Conservation (phyloP, 2,888 invertebrate genomes). For the Drosophila rubida region DNA sequence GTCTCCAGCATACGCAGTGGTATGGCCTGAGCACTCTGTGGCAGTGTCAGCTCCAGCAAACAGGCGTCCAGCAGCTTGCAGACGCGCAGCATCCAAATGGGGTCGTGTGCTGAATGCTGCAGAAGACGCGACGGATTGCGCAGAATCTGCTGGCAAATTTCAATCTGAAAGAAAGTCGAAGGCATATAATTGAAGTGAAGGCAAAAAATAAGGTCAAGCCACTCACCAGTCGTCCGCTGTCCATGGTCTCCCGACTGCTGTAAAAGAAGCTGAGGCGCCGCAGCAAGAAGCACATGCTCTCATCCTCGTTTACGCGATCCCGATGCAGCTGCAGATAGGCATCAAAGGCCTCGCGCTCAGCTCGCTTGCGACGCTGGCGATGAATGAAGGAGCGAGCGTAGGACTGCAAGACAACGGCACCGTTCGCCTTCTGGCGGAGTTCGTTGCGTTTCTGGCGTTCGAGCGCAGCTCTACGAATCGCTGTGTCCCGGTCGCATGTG, state of each 20-base stretch:
- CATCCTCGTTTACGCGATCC: constrained; percentile 85
- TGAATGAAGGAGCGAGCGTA: constrained; percentile 91
- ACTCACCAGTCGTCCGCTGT: constrained; percentile 88
- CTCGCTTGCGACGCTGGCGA: constrained; percentile 88
- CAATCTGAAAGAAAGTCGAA: constrained; percentile 72
- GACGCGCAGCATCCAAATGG: constrained; percentile 83
- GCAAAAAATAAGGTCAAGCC: no score
- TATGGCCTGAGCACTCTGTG: constrained; percentile 87
- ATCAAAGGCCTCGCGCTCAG: constrained; percentile 90
- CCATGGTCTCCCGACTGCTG: constrained; percentile 86
- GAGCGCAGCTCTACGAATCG: constrained; percentile 91
- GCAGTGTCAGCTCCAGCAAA: constrained; percentile 81
- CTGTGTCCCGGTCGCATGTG: constrained; percentile 87
- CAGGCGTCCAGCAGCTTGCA: constrained; percentile 83
- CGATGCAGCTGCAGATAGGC: constrained; percentile 84
- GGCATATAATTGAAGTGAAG: not conserved
- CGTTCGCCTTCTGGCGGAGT: constrained; percentile 89
- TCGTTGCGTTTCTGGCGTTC: constrained; percentile 96
- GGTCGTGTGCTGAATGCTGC: constrained; percentile 78
- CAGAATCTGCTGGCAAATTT: constrained; percentile 83
- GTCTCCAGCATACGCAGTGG: constrained; percentile 92
- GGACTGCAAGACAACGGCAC: constrained; percentile 93
- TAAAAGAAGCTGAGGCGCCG: constrained; percentile 92
- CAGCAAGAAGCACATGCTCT: constrained; percentile 86
- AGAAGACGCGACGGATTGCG: constrained; percentile 82